phyloP scores from a whole-genome alignment of 2,888 invertebrate genomes.

The Uropetala carovei region DNA sequence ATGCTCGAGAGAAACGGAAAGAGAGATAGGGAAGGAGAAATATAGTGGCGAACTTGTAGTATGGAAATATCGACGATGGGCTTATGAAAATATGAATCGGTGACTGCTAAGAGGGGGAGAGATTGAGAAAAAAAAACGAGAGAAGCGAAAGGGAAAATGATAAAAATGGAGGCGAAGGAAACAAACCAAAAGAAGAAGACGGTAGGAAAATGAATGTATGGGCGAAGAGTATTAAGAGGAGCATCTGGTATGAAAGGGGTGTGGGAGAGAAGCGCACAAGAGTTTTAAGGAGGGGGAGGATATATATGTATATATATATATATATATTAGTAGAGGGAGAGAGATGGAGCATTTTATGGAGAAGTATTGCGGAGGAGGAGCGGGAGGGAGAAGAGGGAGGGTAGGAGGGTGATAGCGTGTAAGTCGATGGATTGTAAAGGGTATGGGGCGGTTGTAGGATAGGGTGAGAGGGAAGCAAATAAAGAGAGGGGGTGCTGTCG shows the following conservation, averaged over 20 bases:
- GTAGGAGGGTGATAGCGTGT: neutral
- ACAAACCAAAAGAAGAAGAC: neutral
- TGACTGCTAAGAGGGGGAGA: neutral
- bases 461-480: neutral
- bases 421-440: neutral
- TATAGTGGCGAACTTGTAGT: conserved; percentile 7
- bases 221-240: neutral
- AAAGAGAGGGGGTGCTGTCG: neutral
- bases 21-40: neutral
- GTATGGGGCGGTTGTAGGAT: neutral
- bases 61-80: neutral
- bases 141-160: neutral
- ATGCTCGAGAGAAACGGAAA: neutral
- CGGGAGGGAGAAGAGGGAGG: neutral
- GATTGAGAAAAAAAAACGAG: too few relatives aligned
- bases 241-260: neutral
- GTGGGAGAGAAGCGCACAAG: neutral
- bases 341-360: neutral
- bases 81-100: neutral
- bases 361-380: too few relatives aligned
- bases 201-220: neutral
- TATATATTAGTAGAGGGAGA: too few relatives aligned
- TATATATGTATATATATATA: too few relatives aligned
- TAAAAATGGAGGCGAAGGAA: neutral
- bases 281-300: neutral